These are phyloP conservation scores for Miichthys miiuy DNA, from an alignment of 2,797 vertebrate genomes.

Conservation along the genomic window DNA sequence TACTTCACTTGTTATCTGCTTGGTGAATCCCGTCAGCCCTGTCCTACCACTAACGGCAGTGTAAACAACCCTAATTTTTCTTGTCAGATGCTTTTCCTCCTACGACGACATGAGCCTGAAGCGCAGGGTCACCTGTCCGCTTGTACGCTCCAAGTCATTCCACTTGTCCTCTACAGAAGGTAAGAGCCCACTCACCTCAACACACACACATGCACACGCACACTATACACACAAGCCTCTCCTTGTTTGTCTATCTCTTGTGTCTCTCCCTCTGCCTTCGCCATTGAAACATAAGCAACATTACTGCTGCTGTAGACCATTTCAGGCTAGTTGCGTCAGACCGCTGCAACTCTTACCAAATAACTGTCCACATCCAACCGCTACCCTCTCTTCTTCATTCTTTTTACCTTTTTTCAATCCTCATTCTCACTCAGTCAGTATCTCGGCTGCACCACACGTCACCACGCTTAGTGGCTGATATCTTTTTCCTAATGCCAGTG, in stretches of 20 bases:
- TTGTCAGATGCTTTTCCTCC: conserved; percentile 93
- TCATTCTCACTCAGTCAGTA: not conserved
- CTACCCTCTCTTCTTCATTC: conserved; percentile 2
- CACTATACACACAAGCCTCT: conserved; percentile 12
- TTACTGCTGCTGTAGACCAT: not conserved
- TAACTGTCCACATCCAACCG: conserved; percentile 8
- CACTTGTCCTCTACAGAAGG: conserved; percentile 94
- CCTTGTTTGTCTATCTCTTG: conserved; percentile 32
- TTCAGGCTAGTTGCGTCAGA: conserved; percentile 20
- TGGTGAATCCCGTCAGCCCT: conserved; percentile 1
- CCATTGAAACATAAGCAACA: conserved; percentile 36
- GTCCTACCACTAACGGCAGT: conserved; percentile 1
- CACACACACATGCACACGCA: not conserved
- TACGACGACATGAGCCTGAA: conserved; percentile 98
- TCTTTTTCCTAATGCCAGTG: conserved; percentile 9
- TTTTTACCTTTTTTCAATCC: conserved; percentile 18
- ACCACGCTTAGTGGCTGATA: conserved; percentile 32
- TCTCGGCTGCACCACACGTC: conserved; percentile 32
- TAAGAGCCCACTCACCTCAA: conserved; percentile 67
- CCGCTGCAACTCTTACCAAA: conserved; percentile 14
- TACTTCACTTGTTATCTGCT: not conserved
- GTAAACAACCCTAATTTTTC: not conserved
- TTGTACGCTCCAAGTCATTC: conserved; percentile 96
- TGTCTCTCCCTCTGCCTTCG: conserved; percentile 23
- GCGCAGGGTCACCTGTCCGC: conserved; percentile 93